Percentiles rank a stretch among this genome's conserved stretches.
phyloP scores from a whole-genome alignment of 1,140 invertebrate genomes.

The Heliconius hermathena region DNA sequence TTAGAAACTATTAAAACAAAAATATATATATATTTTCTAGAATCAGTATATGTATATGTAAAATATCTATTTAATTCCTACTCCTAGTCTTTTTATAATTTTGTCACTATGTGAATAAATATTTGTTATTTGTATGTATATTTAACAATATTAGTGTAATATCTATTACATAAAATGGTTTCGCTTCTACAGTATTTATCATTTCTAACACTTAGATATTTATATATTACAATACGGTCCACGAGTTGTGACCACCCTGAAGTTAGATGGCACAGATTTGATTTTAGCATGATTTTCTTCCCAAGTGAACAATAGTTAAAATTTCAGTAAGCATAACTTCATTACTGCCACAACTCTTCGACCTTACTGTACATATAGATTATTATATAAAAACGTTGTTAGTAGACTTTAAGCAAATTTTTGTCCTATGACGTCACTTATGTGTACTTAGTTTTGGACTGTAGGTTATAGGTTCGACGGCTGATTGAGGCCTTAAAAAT shows the following conservation, averaged over 20 bases:
- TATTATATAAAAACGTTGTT: background rate
- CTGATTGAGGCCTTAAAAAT: background rate
- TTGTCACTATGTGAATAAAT: background rate
- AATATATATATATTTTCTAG: background rate
- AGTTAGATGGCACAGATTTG: too few species aligned
- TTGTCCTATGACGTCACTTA: background rate
- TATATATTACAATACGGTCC: too few species aligned
- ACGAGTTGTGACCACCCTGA: too few species aligned
- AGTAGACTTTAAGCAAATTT: background rate
- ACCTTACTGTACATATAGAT: background rate
- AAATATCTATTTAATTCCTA: too few species aligned
- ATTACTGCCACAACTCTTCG: too few species aligned
- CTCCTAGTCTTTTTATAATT: too few species aligned
- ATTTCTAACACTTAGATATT: background rate
- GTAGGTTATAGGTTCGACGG: background rate
- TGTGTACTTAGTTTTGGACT: background rate
- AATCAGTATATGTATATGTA: background rate
- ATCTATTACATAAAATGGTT: background rate
- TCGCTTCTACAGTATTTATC: slow-evolving; percentile 1
- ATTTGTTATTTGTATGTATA: background rate
- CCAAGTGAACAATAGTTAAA: too few species aligned
- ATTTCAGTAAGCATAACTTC: too few species aligned
- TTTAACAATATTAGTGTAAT: background rate
- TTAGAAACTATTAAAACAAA: background rate
- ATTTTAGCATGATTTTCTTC: too few species aligned